These are phyloP conservation scores for Leucosticte australis DNA, from an alignment of 2,113 vertebrate genomes.

Conservation along the genomic window DNA sequence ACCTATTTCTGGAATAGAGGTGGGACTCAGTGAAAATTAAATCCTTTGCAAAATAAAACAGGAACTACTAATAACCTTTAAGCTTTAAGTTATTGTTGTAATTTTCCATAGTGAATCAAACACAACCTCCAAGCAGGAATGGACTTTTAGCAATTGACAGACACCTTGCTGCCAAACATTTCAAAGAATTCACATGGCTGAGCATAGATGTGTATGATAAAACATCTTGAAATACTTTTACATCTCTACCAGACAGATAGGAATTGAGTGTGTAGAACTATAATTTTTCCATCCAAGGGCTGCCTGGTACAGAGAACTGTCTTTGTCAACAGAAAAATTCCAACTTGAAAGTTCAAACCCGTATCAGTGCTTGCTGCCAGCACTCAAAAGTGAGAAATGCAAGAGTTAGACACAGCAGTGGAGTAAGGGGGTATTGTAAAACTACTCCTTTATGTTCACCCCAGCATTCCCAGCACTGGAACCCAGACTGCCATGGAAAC, in stretches of 20 bases:
- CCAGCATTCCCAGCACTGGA: neutral
- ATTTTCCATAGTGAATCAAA: neutral
- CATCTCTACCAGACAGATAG: neutral
- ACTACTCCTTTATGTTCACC: neutral
- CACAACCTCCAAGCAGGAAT: neutral
- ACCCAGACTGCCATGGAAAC: neutral
- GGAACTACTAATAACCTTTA: neutral
- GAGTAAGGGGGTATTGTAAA: neutral
- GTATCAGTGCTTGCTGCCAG: neutral
- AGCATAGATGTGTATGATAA: neutral
- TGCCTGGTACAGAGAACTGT: neutral
- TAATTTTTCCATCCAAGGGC: neutral
- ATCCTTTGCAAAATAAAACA: neutral
- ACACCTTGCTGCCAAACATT: neutral
- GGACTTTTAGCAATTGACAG: neutral
- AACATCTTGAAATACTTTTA: neutral
- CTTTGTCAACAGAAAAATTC: neutral
- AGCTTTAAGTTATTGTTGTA: neutral
- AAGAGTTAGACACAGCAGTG: neutral
- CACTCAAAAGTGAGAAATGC: neutral
- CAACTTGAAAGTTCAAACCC: constrained; percentile 1
- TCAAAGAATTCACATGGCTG: neutral
- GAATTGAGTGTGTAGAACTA: neutral
- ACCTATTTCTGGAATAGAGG: neutral
- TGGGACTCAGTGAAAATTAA: neutral